These are phyloP conservation scores for Acipenser ruthenus DNA, from an alignment of 2,797 vertebrate species.

Conservation along the genomic window DNA sequence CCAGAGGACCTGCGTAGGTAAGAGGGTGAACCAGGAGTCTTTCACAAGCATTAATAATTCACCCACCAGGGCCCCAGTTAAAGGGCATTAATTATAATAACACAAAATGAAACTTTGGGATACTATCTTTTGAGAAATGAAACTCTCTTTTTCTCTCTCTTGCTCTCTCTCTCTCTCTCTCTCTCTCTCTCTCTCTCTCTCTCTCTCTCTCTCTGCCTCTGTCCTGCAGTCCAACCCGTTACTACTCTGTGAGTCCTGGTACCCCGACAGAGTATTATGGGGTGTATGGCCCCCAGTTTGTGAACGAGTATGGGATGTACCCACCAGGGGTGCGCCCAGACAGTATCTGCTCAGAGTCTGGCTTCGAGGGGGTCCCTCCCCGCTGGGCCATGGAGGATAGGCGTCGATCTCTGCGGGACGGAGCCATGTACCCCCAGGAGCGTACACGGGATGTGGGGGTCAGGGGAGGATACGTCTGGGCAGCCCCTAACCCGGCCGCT, in stretches of 20 bases:
- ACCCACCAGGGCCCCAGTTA: no score
- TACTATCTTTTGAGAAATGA: no score
- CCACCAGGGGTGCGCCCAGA: conserved; percentile 75
- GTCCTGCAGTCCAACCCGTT: conserved; percentile 67
- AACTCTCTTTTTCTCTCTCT: no score
- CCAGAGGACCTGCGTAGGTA: conserved; percentile 81
- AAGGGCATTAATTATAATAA: no score
- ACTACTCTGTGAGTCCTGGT: conserved; percentile 64
- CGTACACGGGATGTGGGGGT: conserved; percentile 50
- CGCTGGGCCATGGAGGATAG: conserved; percentile 77
- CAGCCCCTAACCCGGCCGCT: conserved; percentile 31
- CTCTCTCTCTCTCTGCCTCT: no score
- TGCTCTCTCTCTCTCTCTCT: no score
- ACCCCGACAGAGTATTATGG: conserved; percentile 68
- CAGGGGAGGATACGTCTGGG: conserved; percentile 16
- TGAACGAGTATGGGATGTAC: conserved; percentile 81
- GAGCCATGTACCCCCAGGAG: conserved; percentile 48
- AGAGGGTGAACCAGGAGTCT: fast-evolving
- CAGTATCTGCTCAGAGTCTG: conserved; percentile 87
- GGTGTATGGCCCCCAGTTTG: conserved; percentile 65
- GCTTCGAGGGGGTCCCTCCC: conserved; percentile 63
- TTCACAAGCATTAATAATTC: no score
- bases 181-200: no score
- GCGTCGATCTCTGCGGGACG: conserved; percentile 70
- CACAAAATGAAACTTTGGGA: no score